Evolutionary conservation across 2,888 invertebrate genomes (phyloP), one percentile per base, ranked within the genome.

Genomic region (Sarcophaga variegata): DNA sequence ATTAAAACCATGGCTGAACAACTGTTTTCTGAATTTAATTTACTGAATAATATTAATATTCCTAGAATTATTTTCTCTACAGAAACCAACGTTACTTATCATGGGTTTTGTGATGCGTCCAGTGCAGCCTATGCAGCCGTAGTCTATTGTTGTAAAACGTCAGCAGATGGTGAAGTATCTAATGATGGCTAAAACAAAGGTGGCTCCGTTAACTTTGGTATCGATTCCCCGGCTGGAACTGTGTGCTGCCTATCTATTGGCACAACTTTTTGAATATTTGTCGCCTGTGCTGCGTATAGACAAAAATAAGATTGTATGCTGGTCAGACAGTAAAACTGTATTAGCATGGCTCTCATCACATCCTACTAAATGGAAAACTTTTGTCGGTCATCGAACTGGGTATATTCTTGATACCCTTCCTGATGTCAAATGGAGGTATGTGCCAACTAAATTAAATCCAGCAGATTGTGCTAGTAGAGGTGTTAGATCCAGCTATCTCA

Each of bases 241-340:
- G 10, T 78, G 62, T 47, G 78, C 69, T 47, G 78, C 78, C 2
- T 62, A 69, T 20, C 78, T 78, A 10, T 47, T 67, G 22, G 60
- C 78, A 0, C 69, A 78, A 54, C n/a, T 69, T 59, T 78, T 78
- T 70, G n/a, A n/a, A n/a, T n/a, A 11, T 25, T 4, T 25, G n/a
- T n/a, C n/a, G n/a, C n/a, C 27, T 5, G 62, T 78, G 37, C n/a
- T 69, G 60, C 4, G 2, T 20, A 77, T 77, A 60, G 20, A 77
- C 37, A 54, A 37, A 37, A 66, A 11, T 3, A 10, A 67, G 0
- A 67, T 77, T 60, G 22, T 27, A 6, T 67, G 67, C 59, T 77
- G 70, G 72, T 80, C 72, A 2, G 80, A 72, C 20, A 81, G 74
- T 54, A 80, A 80, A 71, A 60, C 69, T 67, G 45, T 69, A 14